Conservation (phyloP, 2,113 vertebrate genomes). For the Sus scrofa region DNA sequence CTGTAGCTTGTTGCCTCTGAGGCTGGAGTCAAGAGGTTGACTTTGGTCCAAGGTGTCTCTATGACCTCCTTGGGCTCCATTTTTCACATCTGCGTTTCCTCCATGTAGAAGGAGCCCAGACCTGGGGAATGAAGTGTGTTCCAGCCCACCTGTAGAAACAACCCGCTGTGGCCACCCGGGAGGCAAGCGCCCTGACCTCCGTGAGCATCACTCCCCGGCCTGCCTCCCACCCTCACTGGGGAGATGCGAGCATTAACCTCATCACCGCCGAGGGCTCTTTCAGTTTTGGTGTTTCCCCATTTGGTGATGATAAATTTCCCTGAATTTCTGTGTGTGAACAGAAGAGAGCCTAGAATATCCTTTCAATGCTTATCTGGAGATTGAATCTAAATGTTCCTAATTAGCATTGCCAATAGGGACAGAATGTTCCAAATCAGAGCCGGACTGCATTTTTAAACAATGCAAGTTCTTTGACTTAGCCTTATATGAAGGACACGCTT, state of each 20-base stretch:
- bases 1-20: not conserved
- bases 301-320: not conserved
- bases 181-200: too few relatives aligned
- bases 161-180: too few relatives aligned
- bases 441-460: constrained; percentile 13
- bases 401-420: not conserved
- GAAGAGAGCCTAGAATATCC: not conserved
- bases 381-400: not conserved
- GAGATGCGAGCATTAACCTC: not conserved
- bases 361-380: constrained; percentile 26
- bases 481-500: constrained; percentile 6
- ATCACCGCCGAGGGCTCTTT: not conserved
- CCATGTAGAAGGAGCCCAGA: not conserved
- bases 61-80: not conserved
- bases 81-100: not conserved
- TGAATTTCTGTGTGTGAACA: constrained; percentile 28
- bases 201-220: accelerated
- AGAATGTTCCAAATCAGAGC: not conserved
- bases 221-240: too few relatives aligned
- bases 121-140: not conserved
- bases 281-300: not conserved
- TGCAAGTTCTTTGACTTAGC: not conserved
- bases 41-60: not conserved
- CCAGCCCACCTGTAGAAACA: not conserved
- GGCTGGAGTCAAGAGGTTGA: not conserved